Conservation (phyloP, 92 coral and sea anemone genomes). For the Siderastrea radians region DNA sequence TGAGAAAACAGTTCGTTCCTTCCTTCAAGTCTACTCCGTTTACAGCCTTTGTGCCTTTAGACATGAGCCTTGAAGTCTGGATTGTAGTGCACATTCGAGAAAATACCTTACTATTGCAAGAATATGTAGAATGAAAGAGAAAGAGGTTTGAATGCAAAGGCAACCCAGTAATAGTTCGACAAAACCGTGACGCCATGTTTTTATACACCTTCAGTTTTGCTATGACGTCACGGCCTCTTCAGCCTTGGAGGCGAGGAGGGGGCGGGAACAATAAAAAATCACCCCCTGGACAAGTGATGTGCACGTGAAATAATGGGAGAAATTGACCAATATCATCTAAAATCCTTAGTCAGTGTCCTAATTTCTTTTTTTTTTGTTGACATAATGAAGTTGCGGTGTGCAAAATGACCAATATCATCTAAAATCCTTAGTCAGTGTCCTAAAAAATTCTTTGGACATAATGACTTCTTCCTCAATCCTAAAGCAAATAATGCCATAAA, state of each 20-base stretch:
- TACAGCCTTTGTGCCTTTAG: constrained; percentile 2
- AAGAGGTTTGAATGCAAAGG: not conserved
- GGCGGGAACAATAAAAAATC: not conserved
- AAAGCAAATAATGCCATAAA: too few relatives aligned
- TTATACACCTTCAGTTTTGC: not conserved
- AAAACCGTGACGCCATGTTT: constrained; percentile 51
- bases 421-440: not conserved
- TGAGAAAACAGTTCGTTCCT: constrained; percentile 7
- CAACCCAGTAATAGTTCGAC: not conserved
- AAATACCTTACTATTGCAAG: constrained; percentile 11
- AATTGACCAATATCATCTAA: not conserved
- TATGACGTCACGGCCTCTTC: constrained; percentile 28
- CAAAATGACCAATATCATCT: not conserved
- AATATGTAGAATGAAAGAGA: not conserved
- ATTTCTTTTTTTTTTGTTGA: not conserved
- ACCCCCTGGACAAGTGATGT: not conserved
- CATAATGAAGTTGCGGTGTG: not conserved
- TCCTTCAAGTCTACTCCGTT: constrained; percentile 30
- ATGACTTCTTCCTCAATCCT: too few relatives aligned
- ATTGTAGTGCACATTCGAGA: constrained; percentile 8
- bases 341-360: not conserved
- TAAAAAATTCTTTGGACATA: not conserved
- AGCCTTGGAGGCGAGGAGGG: not conserved
- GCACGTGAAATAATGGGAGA: constrained; percentile 16
- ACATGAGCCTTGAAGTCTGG: not conserved